These are phyloP conservation scores for Etheostoma nigrum DNA, from an alignment of 2,797 vertebrate species.

Conservation along the genomic window DNA sequence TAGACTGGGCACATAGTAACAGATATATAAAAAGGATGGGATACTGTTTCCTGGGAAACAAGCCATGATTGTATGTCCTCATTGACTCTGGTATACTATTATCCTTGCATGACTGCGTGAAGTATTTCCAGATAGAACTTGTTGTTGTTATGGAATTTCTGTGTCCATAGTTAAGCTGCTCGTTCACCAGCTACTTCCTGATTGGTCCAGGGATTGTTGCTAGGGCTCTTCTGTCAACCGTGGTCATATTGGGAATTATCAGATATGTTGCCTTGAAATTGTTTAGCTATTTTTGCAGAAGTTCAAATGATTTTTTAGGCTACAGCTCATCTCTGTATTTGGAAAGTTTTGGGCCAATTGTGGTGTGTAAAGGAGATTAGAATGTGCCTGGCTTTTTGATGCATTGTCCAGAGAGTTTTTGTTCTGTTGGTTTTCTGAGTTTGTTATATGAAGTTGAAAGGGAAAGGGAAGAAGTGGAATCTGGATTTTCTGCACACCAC, in stretches of 20 bases:
- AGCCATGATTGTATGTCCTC: conserved; percentile 34
- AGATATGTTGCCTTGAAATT: conserved; percentile 15
- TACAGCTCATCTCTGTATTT: conserved; percentile 5
- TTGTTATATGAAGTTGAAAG: conserved; percentile 29
- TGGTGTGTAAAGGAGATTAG: conserved; percentile 23
- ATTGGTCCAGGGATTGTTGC: conserved; percentile 42
- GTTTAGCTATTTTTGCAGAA: conserved; percentile 27
- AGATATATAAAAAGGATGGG: conserved; percentile 45
- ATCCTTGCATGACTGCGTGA: conserved; percentile 32
- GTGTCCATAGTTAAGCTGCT: conserved; percentile 31
- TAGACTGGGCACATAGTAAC: conserved; percentile 30
- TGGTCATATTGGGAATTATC: conserved; percentile 3
- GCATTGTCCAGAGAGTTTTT: conserved; percentile 16
- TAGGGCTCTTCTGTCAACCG: conserved; percentile 22
- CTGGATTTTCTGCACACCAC: conserved; percentile 84
- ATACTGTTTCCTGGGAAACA: conserved; percentile 61
- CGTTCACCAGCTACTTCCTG: conserved; percentile 17
- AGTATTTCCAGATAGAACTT: conserved; percentile 16
- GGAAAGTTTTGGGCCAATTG: conserved; percentile 3
- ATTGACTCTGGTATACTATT: conserved; percentile 26
- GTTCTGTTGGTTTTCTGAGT: conserved; percentile 19
- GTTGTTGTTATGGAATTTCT: conserved; percentile 32
- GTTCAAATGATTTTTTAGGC: neutral
- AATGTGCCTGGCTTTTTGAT: neutral
- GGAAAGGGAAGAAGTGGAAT: conserved; percentile 62